These are phyloP conservation scores for Beris chalybata DNA, from an alignment of 2,888 invertebrate genomes.

Conservation along the genomic window DNA sequence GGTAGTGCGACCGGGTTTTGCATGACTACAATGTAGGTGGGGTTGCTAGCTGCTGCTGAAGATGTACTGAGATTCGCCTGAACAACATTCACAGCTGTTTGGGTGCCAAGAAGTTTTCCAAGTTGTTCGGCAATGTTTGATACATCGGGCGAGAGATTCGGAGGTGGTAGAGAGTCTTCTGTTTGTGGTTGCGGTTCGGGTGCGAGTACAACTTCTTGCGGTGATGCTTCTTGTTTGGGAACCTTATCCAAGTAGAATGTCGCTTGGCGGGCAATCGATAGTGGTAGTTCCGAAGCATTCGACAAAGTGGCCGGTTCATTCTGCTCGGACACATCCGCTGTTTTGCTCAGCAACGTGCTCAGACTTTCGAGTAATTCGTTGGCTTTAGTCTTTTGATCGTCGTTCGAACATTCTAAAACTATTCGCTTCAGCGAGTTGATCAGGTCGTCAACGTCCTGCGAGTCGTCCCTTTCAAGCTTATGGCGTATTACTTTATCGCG, in stretches of 20 bases:
- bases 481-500: slow-evolving; percentile 39
- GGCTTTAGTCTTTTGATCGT: slow-evolving; percentile 42
- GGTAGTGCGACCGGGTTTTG: slow-evolving; percentile 35
- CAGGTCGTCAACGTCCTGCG: slow-evolving; percentile 41
- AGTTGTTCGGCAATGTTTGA: slow-evolving; percentile 46
- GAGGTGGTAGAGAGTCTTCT: background rate
- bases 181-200: background rate
- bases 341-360: slow-evolving; percentile 36
- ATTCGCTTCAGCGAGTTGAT: slow-evolving; percentile 43
- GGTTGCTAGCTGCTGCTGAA: slow-evolving; percentile 38
- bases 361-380: slow-evolving; percentile 43
- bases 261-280: slow-evolving; percentile 44
- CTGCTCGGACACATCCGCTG: background rate
- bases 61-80: slow-evolving; percentile 35
- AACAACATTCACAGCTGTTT: slow-evolving; percentile 38
- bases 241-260: slow-evolving; percentile 46
- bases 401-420: slow-evolving; percentile 41
- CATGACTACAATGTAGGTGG: slow-evolving; percentile 48
- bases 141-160: slow-evolving; percentile 39
- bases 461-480: slow-evolving; percentile 36
- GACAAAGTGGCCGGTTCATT: background rate
- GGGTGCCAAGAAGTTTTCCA: slow-evolving; percentile 42
- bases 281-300: slow-evolving; percentile 23
- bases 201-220: background rate
- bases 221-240: background rate